A percentile compares a stretch with the other conserved stretches of the same genome.
These are phyloP conservation scores for Zaprionus africanus DNA, from an alignment of 1,140 invertebrate genomes.

Conservation along the genomic window DNA sequence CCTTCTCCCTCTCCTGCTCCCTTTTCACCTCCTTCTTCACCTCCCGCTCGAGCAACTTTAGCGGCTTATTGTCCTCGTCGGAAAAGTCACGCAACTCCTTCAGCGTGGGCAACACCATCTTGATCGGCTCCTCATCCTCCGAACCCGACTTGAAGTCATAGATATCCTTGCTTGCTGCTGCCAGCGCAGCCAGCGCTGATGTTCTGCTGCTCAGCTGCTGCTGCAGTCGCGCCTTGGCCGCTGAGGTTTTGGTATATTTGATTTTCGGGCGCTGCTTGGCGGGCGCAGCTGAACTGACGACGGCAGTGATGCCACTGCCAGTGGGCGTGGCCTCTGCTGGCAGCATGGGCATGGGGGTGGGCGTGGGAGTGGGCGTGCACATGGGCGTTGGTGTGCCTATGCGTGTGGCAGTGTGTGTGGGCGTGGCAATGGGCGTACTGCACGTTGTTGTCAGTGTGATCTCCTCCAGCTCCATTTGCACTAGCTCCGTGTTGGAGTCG, in stretches of 20 bases:
- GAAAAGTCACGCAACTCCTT: slow-evolving; percentile 79
- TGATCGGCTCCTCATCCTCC: slow-evolving; percentile 80
- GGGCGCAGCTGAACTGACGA: background rate
- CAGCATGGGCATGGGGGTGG: slow-evolving; percentile 15
- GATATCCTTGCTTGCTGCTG: slow-evolving; percentile 56
- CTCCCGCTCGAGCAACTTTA: slow-evolving; percentile 46
- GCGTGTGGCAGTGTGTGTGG: slow-evolving; percentile 13
- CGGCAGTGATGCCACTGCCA: too few species aligned
- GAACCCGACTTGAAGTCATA: slow-evolving; percentile 83
- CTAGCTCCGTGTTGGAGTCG: slow-evolving; percentile 75
- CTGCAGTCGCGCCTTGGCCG: slow-evolving; percentile 56
- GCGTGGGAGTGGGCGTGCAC: slow-evolving; percentile 24
- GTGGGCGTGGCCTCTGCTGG: slow-evolving; percentile 1
- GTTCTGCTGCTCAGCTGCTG: slow-evolving; percentile 43
- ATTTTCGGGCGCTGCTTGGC: slow-evolving; percentile 65
- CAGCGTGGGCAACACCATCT: slow-evolving; percentile 76
- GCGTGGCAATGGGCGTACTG: slow-evolving; percentile 29
- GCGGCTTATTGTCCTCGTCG: slow-evolving; percentile 77
- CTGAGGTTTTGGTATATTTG: slow-evolving; percentile 70
- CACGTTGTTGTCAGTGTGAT: slow-evolving; percentile 43
- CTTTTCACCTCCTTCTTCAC: slow-evolving; percentile 22
- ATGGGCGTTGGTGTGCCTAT: slow-evolving; percentile 12
- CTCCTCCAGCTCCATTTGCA: slow-evolving; percentile 81
- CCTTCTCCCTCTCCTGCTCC: background rate
- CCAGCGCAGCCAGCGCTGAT: slow-evolving; percentile 2